Evolutionary conservation across 2,888 invertebrate species (phyloP).

Genomic region (Xanthorhoe spadicearia): DNA sequence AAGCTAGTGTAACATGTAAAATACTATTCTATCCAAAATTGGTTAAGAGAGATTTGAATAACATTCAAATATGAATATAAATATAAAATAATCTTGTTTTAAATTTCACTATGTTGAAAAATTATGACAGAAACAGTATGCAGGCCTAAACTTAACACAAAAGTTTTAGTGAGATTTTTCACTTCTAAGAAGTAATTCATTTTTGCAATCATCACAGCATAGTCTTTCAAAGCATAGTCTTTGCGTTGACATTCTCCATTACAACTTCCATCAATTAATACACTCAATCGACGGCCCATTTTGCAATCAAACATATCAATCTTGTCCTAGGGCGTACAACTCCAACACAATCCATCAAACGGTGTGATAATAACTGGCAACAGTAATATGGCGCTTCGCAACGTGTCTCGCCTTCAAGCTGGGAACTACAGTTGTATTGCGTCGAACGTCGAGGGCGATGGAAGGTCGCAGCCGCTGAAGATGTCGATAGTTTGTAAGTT

Average conservation of each 20-base stretch:
- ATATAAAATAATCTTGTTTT: too few relatives aligned
- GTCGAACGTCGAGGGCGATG: conserved; percentile 96
- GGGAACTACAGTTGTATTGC: conserved; percentile 95
- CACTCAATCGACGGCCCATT: neutral
- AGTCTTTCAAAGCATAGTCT: too few relatives aligned
- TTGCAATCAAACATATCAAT: conserved; percentile 5
- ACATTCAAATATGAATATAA: too few relatives aligned
- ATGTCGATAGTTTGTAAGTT: conserved; percentile 97
- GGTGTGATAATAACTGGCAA: conserved; percentile 94
- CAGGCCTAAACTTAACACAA: too few relatives aligned
- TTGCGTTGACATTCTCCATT: neutral
- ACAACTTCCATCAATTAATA: neutral
- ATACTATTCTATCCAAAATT: too few relatives aligned
- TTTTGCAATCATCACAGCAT: neutral
- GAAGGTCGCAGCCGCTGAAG: conserved; percentile 91
- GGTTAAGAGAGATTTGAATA: too few relatives aligned
- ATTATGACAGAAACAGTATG: too few relatives aligned
- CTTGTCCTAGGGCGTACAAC: conserved; percentile 87
- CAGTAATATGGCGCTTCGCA: conserved; percentile 90
- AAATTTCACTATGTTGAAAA: too few relatives aligned
- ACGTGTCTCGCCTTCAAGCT: conserved; percentile 91
- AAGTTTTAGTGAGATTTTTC: too few relatives aligned
- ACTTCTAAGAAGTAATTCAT: too few relatives aligned
- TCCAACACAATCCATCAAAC: conserved; percentile 92
- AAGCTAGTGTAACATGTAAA: too few relatives aligned